Evolutionary conservation across 2,888 invertebrate genomes (phyloP), one percentile per base, ranked within the genome.

Genomic region (Perithous albicinctus): DNA sequence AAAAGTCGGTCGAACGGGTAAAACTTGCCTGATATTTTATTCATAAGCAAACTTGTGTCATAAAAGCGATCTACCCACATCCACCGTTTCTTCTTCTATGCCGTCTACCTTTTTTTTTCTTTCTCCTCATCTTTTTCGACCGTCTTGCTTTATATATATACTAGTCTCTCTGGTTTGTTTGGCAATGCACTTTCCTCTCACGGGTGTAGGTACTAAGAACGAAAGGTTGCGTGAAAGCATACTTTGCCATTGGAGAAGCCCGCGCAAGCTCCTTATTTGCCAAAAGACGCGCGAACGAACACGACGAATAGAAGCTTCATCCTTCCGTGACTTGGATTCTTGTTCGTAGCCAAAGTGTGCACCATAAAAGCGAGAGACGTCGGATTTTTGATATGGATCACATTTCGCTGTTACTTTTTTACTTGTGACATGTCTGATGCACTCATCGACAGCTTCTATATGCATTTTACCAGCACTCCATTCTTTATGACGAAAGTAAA

Each of bases 21-120:
- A 80, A 86, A 88, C 88, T 85, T 86, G 83, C 76, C 85, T 85
- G 84, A 89, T 89, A 89, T 89, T 89, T 89, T 89, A 89, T 89
- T 89, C 89, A 89, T 89, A 86, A 85, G 84, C 84, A 84, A 89
- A 89, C 87, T 89, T 89, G 80, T 87, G 87, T 87, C 89, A 86
- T 88, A 89, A 89, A 89, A 85, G 88, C 84, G 88, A 89, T 89
- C 88, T 75, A 46, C 80, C 84, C 46, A 29, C 82, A 83, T 79
- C 80, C 67, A 38, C n/a, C 78, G 64, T 70, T 76, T 70, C 75
- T 78, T 77, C 66, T 59, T 48, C 66, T 38, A 18, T 32, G 56
- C 38, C 15, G n/a, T 80, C 43, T 54, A 35, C 48, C 10, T 72
- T 35, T 48, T 46, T 15, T 54, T 10, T 35, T 29, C 38, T 48